phyloP scores from a whole-genome alignment of 2,888 invertebrate species.

The Trichacis sp. region DNA sequence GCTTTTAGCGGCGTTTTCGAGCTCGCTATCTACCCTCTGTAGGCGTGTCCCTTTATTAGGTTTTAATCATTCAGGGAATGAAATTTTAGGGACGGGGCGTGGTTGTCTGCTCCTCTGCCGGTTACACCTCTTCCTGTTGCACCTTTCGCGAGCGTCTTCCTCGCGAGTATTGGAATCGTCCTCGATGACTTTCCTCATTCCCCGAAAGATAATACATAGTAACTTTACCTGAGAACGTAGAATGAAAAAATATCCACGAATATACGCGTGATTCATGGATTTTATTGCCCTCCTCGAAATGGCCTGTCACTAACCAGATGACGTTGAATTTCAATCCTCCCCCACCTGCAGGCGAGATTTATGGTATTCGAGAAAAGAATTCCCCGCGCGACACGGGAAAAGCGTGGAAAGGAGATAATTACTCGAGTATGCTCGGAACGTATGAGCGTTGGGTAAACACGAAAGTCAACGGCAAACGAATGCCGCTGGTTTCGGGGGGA shows the following conservation, averaged over 20 bases:
- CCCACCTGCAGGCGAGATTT: neutral
- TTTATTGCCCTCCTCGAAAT: neutral
- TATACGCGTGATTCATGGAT: neutral
- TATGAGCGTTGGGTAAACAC: neutral
- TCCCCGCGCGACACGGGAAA: neutral
- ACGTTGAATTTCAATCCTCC: neutral
- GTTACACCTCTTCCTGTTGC: conserved; percentile 65
- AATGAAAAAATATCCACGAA: neutral
- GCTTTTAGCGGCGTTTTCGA: conserved; percentile 33
- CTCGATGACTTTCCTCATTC: neutral
- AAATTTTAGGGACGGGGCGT: conserved; percentile 67
- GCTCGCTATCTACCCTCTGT: conserved; percentile 42
- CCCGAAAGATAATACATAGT: neutral
- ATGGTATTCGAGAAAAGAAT: neutral
- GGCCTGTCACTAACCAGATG: conserved; percentile 1
- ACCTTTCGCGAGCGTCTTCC: conserved; percentile 45
- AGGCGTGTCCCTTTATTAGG: conserved; percentile 68
- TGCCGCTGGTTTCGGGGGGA: conserved; percentile 10
- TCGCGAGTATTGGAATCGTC: neutral
- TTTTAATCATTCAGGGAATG: conserved; percentile 68
- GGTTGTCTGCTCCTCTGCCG: conserved; percentile 67
- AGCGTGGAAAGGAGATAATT: neutral
- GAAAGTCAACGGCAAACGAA: conserved; percentile 13
- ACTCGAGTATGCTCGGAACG: neutral
- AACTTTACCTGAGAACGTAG: neutral